phyloP scores from a whole-genome alignment of 2,797 vertebrate species.

The Peromyscus nudipes region DNA sequence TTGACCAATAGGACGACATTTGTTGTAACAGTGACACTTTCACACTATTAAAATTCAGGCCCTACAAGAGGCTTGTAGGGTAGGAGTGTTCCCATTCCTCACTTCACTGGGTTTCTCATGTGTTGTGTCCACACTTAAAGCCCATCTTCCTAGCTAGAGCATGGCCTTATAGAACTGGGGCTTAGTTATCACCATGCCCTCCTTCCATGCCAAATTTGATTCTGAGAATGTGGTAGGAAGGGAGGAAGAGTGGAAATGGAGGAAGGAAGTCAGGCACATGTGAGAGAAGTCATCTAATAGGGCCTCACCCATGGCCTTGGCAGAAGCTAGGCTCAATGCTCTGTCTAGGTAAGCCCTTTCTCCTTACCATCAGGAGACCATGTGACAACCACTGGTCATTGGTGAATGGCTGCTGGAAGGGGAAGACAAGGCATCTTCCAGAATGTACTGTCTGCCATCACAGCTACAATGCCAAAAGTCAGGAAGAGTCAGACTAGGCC shows the following conservation, averaged over 20 bases:
- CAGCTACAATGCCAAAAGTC: neutral
- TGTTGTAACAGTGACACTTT: neutral
- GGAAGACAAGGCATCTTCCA: neutral
- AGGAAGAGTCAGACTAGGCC: neutral
- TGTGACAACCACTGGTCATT: neutral
- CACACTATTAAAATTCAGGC: neutral
- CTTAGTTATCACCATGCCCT: neutral
- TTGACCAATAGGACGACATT: neutral
- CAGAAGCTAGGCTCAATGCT: neutral
- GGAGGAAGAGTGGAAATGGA: neutral
- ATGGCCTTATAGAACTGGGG: neutral
- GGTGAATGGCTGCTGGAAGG: neutral
- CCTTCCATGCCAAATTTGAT: neutral
- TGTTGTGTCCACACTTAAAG: neutral
- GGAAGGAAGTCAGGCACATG: neutral
- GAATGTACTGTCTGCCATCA: neutral
- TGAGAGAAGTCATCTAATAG: neutral
- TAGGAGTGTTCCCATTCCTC: neutral
- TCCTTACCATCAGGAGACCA: neutral
- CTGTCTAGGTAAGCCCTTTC: neutral
- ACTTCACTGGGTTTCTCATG: neutral
- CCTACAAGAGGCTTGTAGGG: neutral
- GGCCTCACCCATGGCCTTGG: neutral
- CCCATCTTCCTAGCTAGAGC: neutral
- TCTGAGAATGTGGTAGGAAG: neutral